These are phyloP conservation scores for Ephydatia muelleri DNA, from an alignment of 37 sponge, comb jelly and placozoan species.

Conservation along the genomic window DNA sequence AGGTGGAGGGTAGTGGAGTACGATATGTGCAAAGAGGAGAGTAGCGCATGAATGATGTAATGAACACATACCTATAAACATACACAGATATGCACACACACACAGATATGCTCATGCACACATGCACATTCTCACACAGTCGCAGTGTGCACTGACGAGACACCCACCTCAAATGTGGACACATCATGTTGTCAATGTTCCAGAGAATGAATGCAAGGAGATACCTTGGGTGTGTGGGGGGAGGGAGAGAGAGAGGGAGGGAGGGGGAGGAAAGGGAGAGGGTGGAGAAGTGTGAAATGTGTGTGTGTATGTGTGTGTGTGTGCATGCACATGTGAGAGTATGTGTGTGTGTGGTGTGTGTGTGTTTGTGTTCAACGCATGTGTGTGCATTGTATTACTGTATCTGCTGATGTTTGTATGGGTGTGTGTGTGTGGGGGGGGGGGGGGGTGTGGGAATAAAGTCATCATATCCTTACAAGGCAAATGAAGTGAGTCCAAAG, in stretches of 20 bases:
- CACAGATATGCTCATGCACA: conserved; percentile 6
- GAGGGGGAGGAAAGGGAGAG: too few species aligned
- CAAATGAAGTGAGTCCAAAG: conserved; percentile 8
- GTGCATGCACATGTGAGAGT: too few species aligned
- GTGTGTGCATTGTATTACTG: too few species aligned
- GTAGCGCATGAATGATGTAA: too few species aligned
- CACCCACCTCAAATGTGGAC: conserved; percentile 57
- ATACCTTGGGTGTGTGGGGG: conserved; percentile 13
- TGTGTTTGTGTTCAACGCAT: too few species aligned
- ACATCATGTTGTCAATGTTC: conserved; percentile 75
- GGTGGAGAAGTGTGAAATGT: too few species aligned
- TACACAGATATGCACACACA: conserved; percentile 18
- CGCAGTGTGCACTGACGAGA: not conserved
- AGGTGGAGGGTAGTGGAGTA: not conserved
- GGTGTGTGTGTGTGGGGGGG: too few species aligned
- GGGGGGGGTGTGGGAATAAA: not conserved
- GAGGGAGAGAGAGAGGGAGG: too few species aligned
- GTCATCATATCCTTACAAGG: conserved; percentile 12
- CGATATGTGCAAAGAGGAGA: too few species aligned
- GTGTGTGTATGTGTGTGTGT: too few species aligned
- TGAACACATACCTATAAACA: not conserved
- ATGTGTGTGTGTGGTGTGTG: too few species aligned
- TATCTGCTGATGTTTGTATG: too few species aligned
- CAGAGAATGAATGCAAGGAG: conserved; percentile 60
- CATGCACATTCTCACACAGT: not conserved